Percentiles rank a stretch among this genome's conserved stretches.
Conservation (phyloP, 92 coral and sea anemone genomes). For the Porites evermanni region DNA sequence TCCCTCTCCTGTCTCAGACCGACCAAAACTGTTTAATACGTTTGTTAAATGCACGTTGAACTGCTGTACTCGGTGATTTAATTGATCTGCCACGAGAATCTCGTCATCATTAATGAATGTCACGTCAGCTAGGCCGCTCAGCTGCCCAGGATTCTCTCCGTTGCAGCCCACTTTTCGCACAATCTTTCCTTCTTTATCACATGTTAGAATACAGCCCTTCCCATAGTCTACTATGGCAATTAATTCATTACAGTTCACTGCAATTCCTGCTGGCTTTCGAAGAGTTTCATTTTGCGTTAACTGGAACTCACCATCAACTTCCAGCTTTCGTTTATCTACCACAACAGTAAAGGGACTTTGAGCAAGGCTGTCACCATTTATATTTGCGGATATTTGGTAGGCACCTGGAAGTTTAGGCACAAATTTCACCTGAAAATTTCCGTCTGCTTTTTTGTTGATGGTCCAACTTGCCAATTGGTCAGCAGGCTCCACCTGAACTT, state of each 20-base stretch:
- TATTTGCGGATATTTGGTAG: too few species aligned
- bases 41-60: too few species aligned
- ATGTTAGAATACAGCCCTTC: too few species aligned
- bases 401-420: not conserved
- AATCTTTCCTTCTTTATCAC: too few species aligned
- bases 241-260: not conserved
- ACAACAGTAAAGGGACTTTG: not conserved
- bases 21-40: too few species aligned
- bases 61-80: too few species aligned
- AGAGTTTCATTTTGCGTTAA: too few species aligned
- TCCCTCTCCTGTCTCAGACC: too few species aligned
- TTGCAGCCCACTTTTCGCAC: not conserved
- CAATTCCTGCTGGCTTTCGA: slow-evolving; percentile 9
- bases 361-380: too few species aligned
- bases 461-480: not conserved
- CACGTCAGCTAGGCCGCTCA: not conserved
- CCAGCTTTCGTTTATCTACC: not conserved
- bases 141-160: not conserved
- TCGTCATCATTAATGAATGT: not conserved
- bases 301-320: not conserved
- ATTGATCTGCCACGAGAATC: not conserved
- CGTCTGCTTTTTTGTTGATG: not conserved
- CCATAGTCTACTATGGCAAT: too few species aligned
- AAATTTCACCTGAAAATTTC: not conserved
- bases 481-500: slow-evolving; percentile 1